Evolutionary conservation across 23 tunicate species (phyloP).

Genomic region (Trididemnum miniatum): DNA sequence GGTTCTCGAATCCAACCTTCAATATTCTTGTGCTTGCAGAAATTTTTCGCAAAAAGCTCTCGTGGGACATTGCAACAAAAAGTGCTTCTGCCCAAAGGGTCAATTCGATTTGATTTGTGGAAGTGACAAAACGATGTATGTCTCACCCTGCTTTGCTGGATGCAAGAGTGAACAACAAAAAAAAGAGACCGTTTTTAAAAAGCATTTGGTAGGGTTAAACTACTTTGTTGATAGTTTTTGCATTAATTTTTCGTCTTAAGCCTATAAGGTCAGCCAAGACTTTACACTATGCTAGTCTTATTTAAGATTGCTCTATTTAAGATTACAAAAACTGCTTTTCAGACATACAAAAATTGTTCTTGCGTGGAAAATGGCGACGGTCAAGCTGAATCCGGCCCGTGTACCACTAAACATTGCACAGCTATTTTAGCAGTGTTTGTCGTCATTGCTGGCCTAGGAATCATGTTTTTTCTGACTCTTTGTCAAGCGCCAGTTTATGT

Average conservation of each 20-base stretch:
- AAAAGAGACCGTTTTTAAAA: constrained; percentile 36
- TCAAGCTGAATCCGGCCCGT: constrained; percentile 49
- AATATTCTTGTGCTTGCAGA: background rate
- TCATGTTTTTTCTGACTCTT: constrained; percentile 38
- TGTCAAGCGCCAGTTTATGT: constrained; percentile 89
- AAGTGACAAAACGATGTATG: constrained; percentile 37
- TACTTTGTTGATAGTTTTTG: no score
- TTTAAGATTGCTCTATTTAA: no score
- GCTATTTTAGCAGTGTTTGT: constrained; percentile 66
- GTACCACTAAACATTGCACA: constrained; percentile 47
- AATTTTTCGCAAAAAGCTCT: background rate
- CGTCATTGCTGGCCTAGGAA: constrained; percentile 37
- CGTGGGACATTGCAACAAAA: constrained; percentile 26
- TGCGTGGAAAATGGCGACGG: constrained; percentile 42
- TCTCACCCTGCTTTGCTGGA: constrained; percentile 89
- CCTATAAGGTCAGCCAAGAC: no score
- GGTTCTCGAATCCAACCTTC: no score
- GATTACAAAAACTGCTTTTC: background rate
- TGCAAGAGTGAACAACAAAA: constrained; percentile 26
- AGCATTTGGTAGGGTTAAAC: constrained; percentile 1
- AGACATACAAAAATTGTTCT: constrained; percentile 69
- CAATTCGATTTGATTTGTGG: constrained; percentile 65
- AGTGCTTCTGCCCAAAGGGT: constrained; percentile 65
- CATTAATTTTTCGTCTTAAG: no score
- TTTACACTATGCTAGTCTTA: no score